Evolutionary conservation across 2,113 vertebrate species (phyloP).

Genomic region (Prunella fulvescens): DNA sequence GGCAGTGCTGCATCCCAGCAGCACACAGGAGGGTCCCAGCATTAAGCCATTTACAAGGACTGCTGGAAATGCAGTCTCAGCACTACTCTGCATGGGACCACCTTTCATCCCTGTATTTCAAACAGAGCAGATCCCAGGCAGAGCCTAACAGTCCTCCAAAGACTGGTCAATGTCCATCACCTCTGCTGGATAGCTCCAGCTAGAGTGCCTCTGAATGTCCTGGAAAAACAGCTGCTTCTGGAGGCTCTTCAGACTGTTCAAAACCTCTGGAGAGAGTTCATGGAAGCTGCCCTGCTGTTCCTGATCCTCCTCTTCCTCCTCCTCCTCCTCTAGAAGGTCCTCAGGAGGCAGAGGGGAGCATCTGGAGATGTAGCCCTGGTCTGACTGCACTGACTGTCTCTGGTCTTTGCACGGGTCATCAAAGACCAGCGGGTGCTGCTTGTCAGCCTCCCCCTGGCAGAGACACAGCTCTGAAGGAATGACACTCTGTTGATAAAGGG

Average conservation of each 20-base stretch:
- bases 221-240: conserved; percentile 78
- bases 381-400: conserved; percentile 80
- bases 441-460: neutral
- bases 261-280: conserved; percentile 54
- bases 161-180: neutral
- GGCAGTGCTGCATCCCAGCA: neutral
- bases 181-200: conserved; percentile 20
- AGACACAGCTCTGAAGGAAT: neutral
- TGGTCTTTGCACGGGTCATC: conserved; percentile 63
- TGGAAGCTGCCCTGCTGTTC: neutral
- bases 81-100: neutral
- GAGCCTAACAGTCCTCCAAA: neutral
- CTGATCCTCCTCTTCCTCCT: neutral
- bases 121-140: neutral
- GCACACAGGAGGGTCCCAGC: neutral
- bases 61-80: neutral
- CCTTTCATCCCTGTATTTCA: neutral
- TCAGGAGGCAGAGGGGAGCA: conserved; percentile 72
- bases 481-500: conserved; percentile 44
- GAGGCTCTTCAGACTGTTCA: conserved; percentile 75
- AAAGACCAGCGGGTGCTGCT: conserved; percentile 48
- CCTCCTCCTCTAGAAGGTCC: conserved; percentile 40
- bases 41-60: neutral
- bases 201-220: conserved; percentile 57
- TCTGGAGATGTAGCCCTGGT: conserved; percentile 89